Evolutionary conservation across 2,797 vertebrate genomes (phyloP), one percentile per base, ranked within the genome.

Genomic region (Prionace glauca): DNA sequence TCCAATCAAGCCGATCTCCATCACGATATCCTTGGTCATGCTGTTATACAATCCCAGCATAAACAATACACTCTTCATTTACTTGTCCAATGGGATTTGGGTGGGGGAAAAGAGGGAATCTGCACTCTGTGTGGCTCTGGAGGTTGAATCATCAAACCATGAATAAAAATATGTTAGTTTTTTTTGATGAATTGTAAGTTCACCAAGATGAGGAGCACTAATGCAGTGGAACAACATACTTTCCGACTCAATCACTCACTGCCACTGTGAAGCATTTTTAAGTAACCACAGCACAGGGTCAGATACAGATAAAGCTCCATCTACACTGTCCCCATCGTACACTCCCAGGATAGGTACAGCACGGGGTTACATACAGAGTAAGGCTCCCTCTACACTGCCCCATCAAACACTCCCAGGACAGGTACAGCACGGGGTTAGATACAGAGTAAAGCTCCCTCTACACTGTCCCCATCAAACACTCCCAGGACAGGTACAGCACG

Each of bases 1-100:
- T 92, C n/a, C 90, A 69, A 92, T 92, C 90, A 69, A 41, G 62
- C n/a, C n/a, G 90, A 92, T 92, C 65, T 41, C n/a, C n/a, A 92
- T 69, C 32, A 26, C 11, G n/a, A 92, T 92, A 69, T n/a, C 36
- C 90, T 69, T 41, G 90, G 90, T 92, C 0, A n/a, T 69, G 90
- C 65, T 92, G 90, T 69, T 92, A 92, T 69, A 92, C 90, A 67
- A 69, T 92, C 90, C 90, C n/a, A 69, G 18, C 90, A 92, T 22
- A 67, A 92, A 92, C 90, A 92, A 92, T 92, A 69, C 65, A 12
- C 65, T 41, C 45, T 92, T 92, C 90, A 92, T 69, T 92, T 69
- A 41, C 90, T 69, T 67, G 29, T 92, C 90, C 90, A 92, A 69
- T 92, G 62, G 90, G 62, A 92, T 41, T 69, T 36, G 36, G 20